Conservation (phyloP, 2,888 invertebrate genomes). For the Pyrgus malvae region DNA sequence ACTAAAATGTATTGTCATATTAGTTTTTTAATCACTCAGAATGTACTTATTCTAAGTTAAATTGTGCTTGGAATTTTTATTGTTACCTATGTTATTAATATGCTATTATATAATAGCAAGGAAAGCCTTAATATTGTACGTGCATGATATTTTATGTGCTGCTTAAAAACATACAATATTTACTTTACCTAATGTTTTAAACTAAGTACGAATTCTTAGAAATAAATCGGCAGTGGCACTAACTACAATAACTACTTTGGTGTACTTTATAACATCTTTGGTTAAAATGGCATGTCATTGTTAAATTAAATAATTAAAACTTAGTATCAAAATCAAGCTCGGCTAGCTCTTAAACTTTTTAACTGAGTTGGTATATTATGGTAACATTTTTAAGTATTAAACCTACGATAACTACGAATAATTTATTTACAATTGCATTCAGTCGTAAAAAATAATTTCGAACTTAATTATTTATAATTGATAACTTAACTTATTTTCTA, state of each 20-base stretch:
- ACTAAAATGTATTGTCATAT: constrained; percentile 67
- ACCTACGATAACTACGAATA: constrained; percentile 52
- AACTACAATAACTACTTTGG: background rate
- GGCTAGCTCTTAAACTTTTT: background rate
- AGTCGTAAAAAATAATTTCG: constrained; percentile 49
- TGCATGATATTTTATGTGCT: background rate
- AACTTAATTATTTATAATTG: constrained; percentile 4
- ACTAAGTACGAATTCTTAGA: constrained; percentile 20
- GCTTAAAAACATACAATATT: background rate
- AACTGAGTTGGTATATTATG: constrained; percentile 43
- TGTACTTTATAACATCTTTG: constrained; percentile 32
- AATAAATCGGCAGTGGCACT: constrained; percentile 18
- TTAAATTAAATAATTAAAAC: background rate
- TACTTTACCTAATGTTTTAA: constrained; percentile 4
- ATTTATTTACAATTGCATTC: constrained; percentile 64
- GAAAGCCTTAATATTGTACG: background rate
- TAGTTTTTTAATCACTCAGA: constrained; percentile 50
- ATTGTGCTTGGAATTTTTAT: constrained; percentile 14
- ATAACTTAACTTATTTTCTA: background rate
- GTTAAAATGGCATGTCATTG: constrained; percentile 25
- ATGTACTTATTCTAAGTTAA: constrained; percentile 33
- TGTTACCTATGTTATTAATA: no score
- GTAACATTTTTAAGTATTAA: constrained; percentile 52
- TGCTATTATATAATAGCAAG: background rate
- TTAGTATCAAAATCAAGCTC: background rate